Conservation (phyloP, 2,113 vertebrate species). For the Parotia lawesii region DNA sequence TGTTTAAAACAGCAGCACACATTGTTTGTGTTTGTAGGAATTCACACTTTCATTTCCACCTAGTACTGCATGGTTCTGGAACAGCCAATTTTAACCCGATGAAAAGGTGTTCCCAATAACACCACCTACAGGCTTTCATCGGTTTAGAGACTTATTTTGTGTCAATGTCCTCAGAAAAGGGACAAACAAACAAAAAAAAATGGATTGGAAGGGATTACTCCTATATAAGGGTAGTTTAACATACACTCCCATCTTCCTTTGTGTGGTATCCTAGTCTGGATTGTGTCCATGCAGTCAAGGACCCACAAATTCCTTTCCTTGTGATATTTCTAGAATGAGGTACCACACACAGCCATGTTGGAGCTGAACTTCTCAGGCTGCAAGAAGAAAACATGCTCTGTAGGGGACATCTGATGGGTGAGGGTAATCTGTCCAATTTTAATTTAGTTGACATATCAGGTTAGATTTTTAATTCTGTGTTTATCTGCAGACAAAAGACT, state of each 20-base stretch:
- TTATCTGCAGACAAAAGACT: conserved; percentile 38
- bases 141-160: background rate
- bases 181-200: background rate
- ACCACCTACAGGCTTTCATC: background rate
- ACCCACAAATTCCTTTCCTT: background rate
- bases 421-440: conserved; percentile 7
- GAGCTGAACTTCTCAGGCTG: background rate
- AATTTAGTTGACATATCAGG: conserved; percentile 23
- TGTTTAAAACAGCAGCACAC: background rate
- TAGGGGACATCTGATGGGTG: background rate
- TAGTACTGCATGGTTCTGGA: background rate
- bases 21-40: background rate
- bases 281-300: background rate
- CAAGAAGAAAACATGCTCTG: background rate
- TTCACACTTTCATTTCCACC: background rate
- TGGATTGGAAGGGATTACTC: background rate
- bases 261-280: background rate
- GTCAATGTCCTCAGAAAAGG: background rate
- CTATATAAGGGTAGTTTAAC: background rate
- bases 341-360: background rate
- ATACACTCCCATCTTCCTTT: background rate
- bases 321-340: background rate
- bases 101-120: background rate
- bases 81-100: background rate
- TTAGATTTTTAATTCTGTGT: conserved; percentile 43